Conservation (phyloP, 2,888 invertebrate genomes). For the Lamellibrachia satsuma region DNA sequence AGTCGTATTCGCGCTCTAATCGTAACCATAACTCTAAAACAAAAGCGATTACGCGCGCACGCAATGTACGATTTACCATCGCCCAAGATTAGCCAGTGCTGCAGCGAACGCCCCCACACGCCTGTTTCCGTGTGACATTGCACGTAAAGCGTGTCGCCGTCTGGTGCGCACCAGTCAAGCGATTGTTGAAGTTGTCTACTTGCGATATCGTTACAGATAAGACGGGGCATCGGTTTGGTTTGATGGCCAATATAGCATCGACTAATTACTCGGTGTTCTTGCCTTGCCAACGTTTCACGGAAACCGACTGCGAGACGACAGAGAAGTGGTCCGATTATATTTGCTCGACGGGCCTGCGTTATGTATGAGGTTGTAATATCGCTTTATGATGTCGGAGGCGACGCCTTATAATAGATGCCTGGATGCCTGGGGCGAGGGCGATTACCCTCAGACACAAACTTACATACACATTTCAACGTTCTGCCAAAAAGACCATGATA, state of each 20-base stretch:
- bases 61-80: neutral
- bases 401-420: neutral
- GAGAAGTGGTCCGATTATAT: neutral
- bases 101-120: neutral
- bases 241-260: constrained; percentile 10
- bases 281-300: neutral
- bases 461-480: neutral
- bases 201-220: neutral
- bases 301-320: neutral
- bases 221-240: neutral
- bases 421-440: neutral
- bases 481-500: too few relatives aligned
- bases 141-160: neutral
- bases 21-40: neutral
- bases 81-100: neutral
- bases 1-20: neutral
- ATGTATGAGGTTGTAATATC: neutral
- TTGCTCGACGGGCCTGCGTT: neutral
- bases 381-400: neutral
- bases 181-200: neutral
- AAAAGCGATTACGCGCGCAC: neutral
- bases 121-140: neutral
- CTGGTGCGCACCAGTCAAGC: neutral
- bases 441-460: neutral
- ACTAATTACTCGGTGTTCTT: neutral